Evolutionary conservation across 2,113 vertebrate species (phyloP).

Genomic region (Zingel zingel): DNA sequence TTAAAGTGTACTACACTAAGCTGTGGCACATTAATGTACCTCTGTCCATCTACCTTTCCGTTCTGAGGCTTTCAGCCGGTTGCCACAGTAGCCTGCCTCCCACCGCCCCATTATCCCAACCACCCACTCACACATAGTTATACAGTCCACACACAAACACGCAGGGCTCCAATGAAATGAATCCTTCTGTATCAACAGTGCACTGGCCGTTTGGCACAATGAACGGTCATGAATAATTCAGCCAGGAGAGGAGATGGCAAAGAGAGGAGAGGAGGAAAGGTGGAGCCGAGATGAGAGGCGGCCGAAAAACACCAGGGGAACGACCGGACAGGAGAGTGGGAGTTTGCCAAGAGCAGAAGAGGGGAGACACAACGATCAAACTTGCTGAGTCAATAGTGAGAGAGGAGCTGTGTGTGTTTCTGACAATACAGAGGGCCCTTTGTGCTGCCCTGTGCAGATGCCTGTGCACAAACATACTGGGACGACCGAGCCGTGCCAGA

Average conservation of each 20-base stretch:
- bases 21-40: not conserved
- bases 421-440: constrained; percentile 74
- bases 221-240: constrained; percentile 79
- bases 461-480: constrained; percentile 70
- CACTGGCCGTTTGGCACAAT: constrained; percentile 76
- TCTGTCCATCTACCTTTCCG: constrained; percentile 20
- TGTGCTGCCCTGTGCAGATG: constrained; percentile 73
- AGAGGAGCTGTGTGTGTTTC: constrained; percentile 41
- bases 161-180: constrained; percentile 69
- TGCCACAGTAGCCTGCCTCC: constrained; percentile 31
- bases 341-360: constrained; percentile 38
- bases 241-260: constrained; percentile 34
- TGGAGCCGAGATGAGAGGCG: constrained; percentile 33
- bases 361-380: constrained; percentile 60
- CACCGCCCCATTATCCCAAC: constrained; percentile 32
- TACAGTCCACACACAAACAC: constrained; percentile 37
- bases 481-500: constrained; percentile 70
- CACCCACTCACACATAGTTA: constrained; percentile 45
- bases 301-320: constrained; percentile 35
- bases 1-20: not conserved
- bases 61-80: constrained; percentile 34
- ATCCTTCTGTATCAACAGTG: constrained; percentile 71
- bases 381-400: constrained; percentile 74
- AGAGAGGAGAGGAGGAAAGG: constrained; percentile 34
- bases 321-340: constrained; percentile 25